phyloP scores from a whole-genome alignment of 2,797 vertebrate genomes.

The Poeciliopsis turneri region DNA sequence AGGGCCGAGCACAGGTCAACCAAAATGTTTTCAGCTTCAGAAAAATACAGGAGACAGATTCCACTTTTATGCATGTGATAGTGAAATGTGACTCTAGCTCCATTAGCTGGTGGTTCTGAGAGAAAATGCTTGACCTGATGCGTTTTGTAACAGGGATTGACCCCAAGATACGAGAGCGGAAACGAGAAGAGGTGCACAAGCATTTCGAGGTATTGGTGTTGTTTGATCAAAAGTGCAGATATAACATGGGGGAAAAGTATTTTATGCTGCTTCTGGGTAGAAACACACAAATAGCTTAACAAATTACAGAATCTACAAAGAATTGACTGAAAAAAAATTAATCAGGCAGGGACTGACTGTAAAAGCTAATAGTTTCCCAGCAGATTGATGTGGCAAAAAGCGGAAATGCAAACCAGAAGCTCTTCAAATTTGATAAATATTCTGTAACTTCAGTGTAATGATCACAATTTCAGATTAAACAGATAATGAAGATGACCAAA shows the following conservation, averaged over 20 bases:
- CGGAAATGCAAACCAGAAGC: neutral
- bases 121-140: constrained; percentile 18
- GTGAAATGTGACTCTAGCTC: neutral
- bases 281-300: neutral
- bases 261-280: neutral
- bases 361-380: neutral
- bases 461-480: neutral
- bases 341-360: neutral
- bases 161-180: neutral
- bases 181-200: neutral
- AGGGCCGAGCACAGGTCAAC: constrained; percentile 27
- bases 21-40: neutral
- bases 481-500: neutral
- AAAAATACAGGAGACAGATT: constrained; percentile 2
- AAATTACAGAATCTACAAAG: neutral
- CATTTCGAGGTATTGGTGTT: neutral
- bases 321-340: neutral
- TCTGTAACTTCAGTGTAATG: neutral
- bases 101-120: constrained; percentile 2
- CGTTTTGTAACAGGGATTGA: neutral
- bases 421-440: neutral
- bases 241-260: neutral
- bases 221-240: neutral
- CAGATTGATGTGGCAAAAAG: neutral
- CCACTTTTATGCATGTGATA: neutral